Evolutionary conservation across 2,797 vertebrate genomes (phyloP), one percentile per base, ranked within the genome.

Genomic region (Micropoecilia bifurca): DNA sequence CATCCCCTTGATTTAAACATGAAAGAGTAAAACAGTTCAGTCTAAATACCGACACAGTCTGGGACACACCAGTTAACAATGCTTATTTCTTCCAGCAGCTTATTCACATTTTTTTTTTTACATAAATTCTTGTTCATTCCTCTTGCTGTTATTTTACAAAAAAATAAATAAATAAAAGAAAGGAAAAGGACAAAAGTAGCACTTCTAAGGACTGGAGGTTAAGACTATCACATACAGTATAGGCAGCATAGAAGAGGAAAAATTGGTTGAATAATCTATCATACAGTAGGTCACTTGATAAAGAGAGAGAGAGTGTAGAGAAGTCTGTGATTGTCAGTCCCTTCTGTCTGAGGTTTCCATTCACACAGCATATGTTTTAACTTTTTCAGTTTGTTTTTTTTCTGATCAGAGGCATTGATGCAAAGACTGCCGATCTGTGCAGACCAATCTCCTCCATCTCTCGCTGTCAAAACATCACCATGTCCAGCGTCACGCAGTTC

Each of bases 251-350:
- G 91, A 93, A 89, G 91, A 94, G 90, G 87, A 92, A 90, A 71
- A 84, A 83, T 91, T 88, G 83, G 85, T 89, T 90, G 84, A 85
- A 82, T 88, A 88, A 89, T 93, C 89, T 91, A 91, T 92, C 78
- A 87, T 93, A 93, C 92, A 93, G 78, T 94, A 94, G 92, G 93
- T 92, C 94, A 94, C 94, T 95, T 94, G 88, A 91, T 92, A 90
- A 90, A 90, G 86, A 93, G 88, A 88, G 86, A 91, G 85, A 92
- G 48, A 50, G 48, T 2, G 88, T 71, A 93, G 89, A 91, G 87
- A 92, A 91, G 92, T 95, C 87, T 90, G 90, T 95, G 94, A 95
- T 95, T 95, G 94, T 95, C 94, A 92, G 90, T 92, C 91, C 89
- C 85, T 93, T 89, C 66, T 83, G 82, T 90, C 84, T 74, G 85